Evolutionary conservation across 2,797 vertebrate genomes (phyloP).

Genomic region (Tapirus indicus): DNA sequence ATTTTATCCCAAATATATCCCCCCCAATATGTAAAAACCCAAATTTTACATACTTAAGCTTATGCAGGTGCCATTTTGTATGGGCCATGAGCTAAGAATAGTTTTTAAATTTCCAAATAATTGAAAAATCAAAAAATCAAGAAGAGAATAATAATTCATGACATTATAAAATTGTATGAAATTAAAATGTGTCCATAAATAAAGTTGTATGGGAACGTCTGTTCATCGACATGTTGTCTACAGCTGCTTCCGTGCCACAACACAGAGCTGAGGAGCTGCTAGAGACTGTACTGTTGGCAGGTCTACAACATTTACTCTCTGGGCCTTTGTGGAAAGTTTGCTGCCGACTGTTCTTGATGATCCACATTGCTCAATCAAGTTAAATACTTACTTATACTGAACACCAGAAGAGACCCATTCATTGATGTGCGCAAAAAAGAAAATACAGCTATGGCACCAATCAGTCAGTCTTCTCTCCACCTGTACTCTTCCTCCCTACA

Average conservation of each 20-base stretch:
- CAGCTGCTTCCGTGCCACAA: neutral
- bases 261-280: neutral
- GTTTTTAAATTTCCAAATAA: neutral
- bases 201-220: neutral
- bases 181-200: neutral
- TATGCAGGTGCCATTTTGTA: neutral
- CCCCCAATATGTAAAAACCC: neutral
- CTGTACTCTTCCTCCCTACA: fast-evolving
- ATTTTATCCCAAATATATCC: no score
- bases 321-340: neutral
- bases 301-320: neutral
- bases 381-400: neutral
- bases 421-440: neutral
- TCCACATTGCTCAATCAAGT: neutral
- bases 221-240: neutral
- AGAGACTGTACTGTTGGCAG: neutral
- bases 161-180: neutral
- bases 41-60: neutral
- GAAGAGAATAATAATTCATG: neutral
- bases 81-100: neutral
- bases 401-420: neutral
- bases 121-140: neutral
- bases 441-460: neutral
- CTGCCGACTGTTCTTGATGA: neutral
- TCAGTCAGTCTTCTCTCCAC: neutral